Percentiles rank a stretch among this genome's conserved stretches.
phyloP scores from a whole-genome alignment of 2,888 invertebrate species.

The Drosophila pseudotalamancana region DNA sequence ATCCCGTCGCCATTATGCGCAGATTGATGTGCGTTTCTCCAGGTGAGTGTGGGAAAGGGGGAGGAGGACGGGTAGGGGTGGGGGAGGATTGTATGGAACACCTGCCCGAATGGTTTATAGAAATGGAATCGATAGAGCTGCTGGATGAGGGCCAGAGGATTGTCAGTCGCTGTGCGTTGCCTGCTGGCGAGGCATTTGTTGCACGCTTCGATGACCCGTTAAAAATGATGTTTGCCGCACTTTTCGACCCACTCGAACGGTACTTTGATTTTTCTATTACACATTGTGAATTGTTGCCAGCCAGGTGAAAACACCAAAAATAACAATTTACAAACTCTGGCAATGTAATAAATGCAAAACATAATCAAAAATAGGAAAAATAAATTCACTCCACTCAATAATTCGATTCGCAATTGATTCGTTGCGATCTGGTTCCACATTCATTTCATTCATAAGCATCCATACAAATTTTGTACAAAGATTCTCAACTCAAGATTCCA shows the following conservation, averaged over 20 bases:
- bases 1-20: slow-evolving; percentile 69
- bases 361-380: too few species aligned
- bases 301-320: slow-evolving; percentile 57
- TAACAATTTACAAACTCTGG: slow-evolving; percentile 17
- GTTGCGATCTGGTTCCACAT: slow-evolving; percentile 6
- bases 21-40: slow-evolving; percentile 73
- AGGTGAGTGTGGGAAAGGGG: slow-evolving; percentile 15
- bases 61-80: not conserved
- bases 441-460: slow-evolving; percentile 6
- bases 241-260: slow-evolving; percentile 33
- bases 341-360: slow-evolving; percentile 54
- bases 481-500: not conserved
- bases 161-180: slow-evolving; percentile 17
- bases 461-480: not conserved
- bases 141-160: not conserved
- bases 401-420: slow-evolving; percentile 5
- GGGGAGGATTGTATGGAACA: slow-evolving; percentile 22
- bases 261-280: slow-evolving; percentile 43
- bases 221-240: slow-evolving; percentile 53
- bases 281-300: slow-evolving; percentile 41
- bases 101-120: slow-evolving; percentile 30
- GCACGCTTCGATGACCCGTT: slow-evolving; percentile 67
- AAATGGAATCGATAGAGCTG: slow-evolving; percentile 16
- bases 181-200: slow-evolving; percentile 37
- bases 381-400: slow-evolving; percentile 14